Conservation (phyloP, 92 coral and sea anemone genomes). For the Metridium senile region DNA sequence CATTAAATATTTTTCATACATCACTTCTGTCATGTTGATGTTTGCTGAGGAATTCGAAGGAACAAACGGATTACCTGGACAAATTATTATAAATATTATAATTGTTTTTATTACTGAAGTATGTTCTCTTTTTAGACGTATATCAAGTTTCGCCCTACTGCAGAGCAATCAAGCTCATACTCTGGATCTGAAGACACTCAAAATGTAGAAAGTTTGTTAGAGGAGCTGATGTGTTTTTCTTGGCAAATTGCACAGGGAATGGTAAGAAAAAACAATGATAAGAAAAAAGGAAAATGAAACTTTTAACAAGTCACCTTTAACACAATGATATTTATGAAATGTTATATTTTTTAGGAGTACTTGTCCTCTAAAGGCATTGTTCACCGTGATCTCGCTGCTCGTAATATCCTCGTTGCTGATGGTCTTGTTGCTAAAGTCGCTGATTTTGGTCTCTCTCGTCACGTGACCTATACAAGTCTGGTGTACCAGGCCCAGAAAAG, state of each 20-base stretch:
- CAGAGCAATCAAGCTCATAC: too few species aligned
- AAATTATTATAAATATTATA: background rate
- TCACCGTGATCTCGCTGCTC: slow-evolving; percentile 22
- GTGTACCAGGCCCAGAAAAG: background rate
- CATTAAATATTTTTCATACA: too few species aligned
- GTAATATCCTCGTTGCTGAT: slow-evolving; percentile 19
- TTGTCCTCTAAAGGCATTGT: background rate
- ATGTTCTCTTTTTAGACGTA: background rate
- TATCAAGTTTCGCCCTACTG: background rate
- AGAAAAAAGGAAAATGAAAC: background rate
- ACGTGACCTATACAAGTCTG: background rate
- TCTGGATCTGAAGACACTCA: background rate
- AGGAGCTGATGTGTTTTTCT: background rate
- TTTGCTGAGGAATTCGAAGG: too few species aligned
- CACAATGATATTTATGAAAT: background rate
- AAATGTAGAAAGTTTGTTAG: background rate
- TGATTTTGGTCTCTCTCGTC: background rate
- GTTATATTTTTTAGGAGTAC: background rate
- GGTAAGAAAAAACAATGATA: background rate
- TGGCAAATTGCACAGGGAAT: slow-evolving; percentile 22
- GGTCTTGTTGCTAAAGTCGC: background rate
- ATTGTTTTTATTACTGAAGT: background rate
- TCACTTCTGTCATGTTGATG: too few species aligned
- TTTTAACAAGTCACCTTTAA: background rate
- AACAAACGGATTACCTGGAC: background rate